These are phyloP conservation scores for Rhyacophila evoluta DNA, from an alignment of 2,888 invertebrate genomes.

Conservation along the genomic window DNA sequence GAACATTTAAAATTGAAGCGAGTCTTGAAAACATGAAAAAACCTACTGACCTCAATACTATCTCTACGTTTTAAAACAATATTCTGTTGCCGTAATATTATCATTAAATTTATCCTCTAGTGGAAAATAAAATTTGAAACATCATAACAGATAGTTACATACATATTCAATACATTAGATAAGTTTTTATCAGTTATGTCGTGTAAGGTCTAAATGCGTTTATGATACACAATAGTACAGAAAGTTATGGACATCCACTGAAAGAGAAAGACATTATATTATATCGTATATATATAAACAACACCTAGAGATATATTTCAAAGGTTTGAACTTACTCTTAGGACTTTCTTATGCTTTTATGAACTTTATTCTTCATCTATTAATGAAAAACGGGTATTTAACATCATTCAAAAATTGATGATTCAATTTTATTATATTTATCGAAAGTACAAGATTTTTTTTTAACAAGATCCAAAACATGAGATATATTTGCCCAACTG, in stretches of 20 bases:
- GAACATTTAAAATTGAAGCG: slow-evolving; percentile 26
- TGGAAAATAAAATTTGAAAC: slow-evolving; percentile 53
- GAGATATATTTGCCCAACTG: background rate
- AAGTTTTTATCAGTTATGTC: slow-evolving; percentile 33
- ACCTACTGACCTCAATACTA: slow-evolving; percentile 1
- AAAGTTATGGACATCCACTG: slow-evolving; percentile 51
- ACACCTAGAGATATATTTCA: slow-evolving; percentile 52
- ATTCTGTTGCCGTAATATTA: slow-evolving; percentile 44
- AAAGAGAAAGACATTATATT: slow-evolving; percentile 51
- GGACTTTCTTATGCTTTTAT: slow-evolving; percentile 30
- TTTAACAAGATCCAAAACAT: background rate
- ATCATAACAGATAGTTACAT: slow-evolving; percentile 48
- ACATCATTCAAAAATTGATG: slow-evolving; percentile 5
- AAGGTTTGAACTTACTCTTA: slow-evolving; percentile 46
- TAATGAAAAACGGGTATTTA: slow-evolving; percentile 25
- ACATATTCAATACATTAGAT: slow-evolving; percentile 35
- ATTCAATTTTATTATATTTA: slow-evolving; percentile 20
- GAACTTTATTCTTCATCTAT: slow-evolving; percentile 8
- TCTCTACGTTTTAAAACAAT: slow-evolving; percentile 2
- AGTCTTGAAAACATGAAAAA: slow-evolving; percentile 29
- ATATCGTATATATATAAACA: slow-evolving; percentile 48
- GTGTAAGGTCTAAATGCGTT: slow-evolving; percentile 46
- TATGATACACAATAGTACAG: slow-evolving; percentile 48
- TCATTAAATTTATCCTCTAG: slow-evolving; percentile 30
- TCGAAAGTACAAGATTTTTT: slow-evolving; percentile 8